Evolutionary conservation across 2,888 invertebrate genomes (phyloP), one percentile per base, ranked within the genome.

Genomic region (Agriotes lineatus): DNA sequence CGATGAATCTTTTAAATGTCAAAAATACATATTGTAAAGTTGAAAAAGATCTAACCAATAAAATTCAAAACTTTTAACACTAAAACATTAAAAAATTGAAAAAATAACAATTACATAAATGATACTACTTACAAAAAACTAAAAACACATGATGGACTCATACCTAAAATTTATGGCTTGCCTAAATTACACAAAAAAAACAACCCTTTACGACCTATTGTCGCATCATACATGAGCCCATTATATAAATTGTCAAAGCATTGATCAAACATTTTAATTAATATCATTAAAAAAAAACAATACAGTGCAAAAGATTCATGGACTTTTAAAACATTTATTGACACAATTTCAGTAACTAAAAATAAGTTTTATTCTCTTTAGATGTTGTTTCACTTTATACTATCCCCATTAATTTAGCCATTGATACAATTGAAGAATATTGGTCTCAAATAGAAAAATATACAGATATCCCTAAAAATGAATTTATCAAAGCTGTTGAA

Each of bases 161-260:
- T n/a, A 5, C 37, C 37, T 9, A 37, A 4, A 37, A 3, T 37
- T 37, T 37, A 37, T 37, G 37, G 37, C n/a, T 37, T 37, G n/a
- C 37, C 37, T n/a, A 37, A 37, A n/a, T n/a, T 37, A 37, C 37
- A 37, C 37, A 37, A 37, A 37, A n/a, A 37, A 9, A 37, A 37
- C n/a, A 37, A 4, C 37, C 37, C 37, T n/a, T n/a, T 37, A 37
- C 37, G 37, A 7, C 37, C 37, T n/a, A 37, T 37, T 7, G 37
- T 37, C 3, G 37, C 37, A 37, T 37, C 3, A 7, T 37, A 37
- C n/a, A 37, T n/a, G 6, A 37, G 7, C n/a, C 37, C 37, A 9
- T 37, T n/a, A 7, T 37, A 37, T 37, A 37, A 37, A 37, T 12
- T 37, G n/a, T 37, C n/a, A 9, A 37, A 37, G n/a, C n/a, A 37